A percentile compares a stretch with the other conserved stretches of the same genome.
These are phyloP conservation scores for Phoenicopterus ruber DNA, from an alignment of 2,113 vertebrate species.

Conservation along the genomic window DNA sequence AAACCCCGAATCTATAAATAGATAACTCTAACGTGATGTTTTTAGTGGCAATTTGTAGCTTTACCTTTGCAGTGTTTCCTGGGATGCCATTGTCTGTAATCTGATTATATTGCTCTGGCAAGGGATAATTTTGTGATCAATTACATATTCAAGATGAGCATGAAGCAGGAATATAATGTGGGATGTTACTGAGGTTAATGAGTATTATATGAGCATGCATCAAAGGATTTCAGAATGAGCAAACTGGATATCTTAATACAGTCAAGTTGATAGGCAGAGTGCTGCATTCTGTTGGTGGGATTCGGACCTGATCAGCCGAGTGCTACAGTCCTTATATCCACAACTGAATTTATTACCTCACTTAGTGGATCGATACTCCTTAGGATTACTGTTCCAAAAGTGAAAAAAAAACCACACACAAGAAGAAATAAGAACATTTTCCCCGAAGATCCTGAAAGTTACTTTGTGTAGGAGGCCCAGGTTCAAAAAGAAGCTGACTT, in stretches of 20 bases:
- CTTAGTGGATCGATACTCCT: background rate
- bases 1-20: background rate
- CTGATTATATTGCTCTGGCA: background rate
- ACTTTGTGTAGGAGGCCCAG: background rate
- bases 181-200: background rate
- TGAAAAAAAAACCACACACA: background rate
- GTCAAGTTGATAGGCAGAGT: background rate
- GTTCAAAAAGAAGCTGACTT: background rate
- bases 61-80: background rate
- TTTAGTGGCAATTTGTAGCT: background rate
- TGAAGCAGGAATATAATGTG: background rate
- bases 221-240: background rate
- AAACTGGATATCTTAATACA: background rate
- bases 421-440: background rate
- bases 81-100: background rate
- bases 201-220: background rate
- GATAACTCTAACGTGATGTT: background rate
- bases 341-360: background rate
- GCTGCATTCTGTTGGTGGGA: background rate
- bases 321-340: background rate
- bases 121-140: background rate
- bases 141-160: background rate
- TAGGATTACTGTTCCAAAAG: background rate
- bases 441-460: background rate
- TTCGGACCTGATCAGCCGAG: background rate